Conservation (phyloP, 2,888 invertebrate species). For the Criorhina ranunculi region DNA sequence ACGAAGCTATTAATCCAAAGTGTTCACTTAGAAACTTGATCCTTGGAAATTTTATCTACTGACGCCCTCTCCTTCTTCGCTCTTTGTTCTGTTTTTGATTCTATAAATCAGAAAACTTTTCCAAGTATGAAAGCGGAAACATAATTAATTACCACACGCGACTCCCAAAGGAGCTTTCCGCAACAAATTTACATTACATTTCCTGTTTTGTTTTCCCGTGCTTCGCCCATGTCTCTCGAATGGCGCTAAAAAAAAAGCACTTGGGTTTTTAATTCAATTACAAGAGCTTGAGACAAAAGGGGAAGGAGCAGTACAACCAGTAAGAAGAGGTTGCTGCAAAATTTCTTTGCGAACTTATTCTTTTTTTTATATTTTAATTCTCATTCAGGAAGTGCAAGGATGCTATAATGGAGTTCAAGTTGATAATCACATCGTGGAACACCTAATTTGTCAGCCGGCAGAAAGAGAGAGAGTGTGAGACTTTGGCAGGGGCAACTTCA, state of each 20-base stretch:
- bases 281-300: constrained; percentile 43
- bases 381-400: constrained; percentile 42
- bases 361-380: background rate
- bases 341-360: constrained; percentile 1
- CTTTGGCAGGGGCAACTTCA: constrained; percentile 41
- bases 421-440: constrained; percentile 70
- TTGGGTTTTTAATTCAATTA: constrained; percentile 68
- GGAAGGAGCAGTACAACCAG: constrained; percentile 6
- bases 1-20: constrained; percentile 56
- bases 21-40: constrained; percentile 66
- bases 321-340: background rate
- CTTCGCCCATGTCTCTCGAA: background rate
- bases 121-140: constrained; percentile 69
- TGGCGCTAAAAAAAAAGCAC: background rate
- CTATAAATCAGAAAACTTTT: constrained; percentile 70
- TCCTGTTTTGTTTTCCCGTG: constrained; percentile 22
- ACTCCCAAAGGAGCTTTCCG: constrained; percentile 65
- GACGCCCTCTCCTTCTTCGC: background rate
- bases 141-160: constrained; percentile 73
- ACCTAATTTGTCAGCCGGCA: constrained; percentile 63
- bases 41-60: constrained; percentile 55
- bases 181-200: constrained; percentile 70
- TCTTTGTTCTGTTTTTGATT: constrained; percentile 18
- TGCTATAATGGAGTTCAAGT: constrained; percentile 64
- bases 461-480: constrained; percentile 22